phyloP scores from a whole-genome alignment of 2,113 vertebrate genomes.

The Athene noctua region DNA sequence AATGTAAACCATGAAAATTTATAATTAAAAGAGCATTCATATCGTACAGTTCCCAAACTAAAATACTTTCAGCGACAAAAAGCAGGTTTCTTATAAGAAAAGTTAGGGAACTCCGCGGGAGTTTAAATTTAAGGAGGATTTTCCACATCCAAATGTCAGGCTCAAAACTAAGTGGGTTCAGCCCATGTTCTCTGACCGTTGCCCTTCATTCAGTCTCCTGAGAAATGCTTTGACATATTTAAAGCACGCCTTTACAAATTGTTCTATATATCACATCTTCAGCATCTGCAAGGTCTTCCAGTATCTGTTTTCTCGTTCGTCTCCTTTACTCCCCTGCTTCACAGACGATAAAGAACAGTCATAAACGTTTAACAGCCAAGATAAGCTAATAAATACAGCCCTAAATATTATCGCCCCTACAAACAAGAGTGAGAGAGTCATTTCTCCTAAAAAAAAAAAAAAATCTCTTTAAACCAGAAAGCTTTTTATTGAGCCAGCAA shows the following conservation, averaged over 20 bases:
- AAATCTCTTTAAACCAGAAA: not conserved
- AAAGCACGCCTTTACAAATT: slow-evolving; percentile 15
- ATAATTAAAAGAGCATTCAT: not conserved
- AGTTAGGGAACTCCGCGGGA: not conserved
- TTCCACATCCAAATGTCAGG: not conserved
- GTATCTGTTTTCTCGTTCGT: slow-evolving; percentile 27
- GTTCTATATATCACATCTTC: slow-evolving; percentile 12
- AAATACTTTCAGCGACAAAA: not conserved
- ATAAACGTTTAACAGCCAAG: slow-evolving; percentile 68
- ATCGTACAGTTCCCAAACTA: not conserved
- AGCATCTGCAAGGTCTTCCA: slow-evolving; percentile 31
- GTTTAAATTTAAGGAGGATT: not conserved
- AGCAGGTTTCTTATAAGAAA: not conserved
- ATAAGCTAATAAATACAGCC: slow-evolving; percentile 72
- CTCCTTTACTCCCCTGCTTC: slow-evolving; percentile 51
- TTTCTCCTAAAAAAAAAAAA: not conserved
- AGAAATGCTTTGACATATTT: slow-evolving; percentile 12
- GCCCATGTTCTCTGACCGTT: not conserved
- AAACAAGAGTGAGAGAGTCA: slow-evolving; percentile 23
- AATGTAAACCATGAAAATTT: not conserved
- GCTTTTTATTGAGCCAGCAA: slow-evolving; percentile 47
- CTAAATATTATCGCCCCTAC: slow-evolving; percentile 55
- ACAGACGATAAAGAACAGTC: slow-evolving; percentile 55
- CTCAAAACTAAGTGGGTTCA: not conserved
- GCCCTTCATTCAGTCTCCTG: not conserved